Evolutionary conservation across 2,888 invertebrate genomes (phyloP).

Genomic region (Idaea straminata): DNA sequence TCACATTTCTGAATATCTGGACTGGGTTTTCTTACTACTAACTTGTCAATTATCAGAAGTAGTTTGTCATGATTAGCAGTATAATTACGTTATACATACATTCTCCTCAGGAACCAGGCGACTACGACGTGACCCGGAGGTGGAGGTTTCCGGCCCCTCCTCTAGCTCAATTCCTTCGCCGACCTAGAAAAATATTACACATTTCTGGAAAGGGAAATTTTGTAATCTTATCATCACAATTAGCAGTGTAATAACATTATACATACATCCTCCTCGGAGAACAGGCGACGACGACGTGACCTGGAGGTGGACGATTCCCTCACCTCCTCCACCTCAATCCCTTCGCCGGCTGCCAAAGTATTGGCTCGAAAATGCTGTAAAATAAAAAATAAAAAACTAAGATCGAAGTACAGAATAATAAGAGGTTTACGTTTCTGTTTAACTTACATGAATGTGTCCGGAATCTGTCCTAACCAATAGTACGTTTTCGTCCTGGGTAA

Average conservation of each 20-base stretch:
- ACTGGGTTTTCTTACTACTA: background rate
- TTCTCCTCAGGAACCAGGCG: constrained; percentile 9
- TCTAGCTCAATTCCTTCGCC: constrained; percentile 5
- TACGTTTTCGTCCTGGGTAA: constrained; percentile 2
- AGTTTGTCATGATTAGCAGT: background rate
- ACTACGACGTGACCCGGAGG: constrained; percentile 5
- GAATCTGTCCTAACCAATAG: constrained; percentile 3
- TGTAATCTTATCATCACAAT: background rate
- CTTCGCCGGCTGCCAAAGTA: constrained; percentile 7
- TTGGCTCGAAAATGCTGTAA: constrained; percentile 9
- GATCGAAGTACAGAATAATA: constrained; percentile 3
- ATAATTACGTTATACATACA: constrained; percentile 6
- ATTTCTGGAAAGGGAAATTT: background rate
- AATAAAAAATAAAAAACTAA: constrained; percentile 6
- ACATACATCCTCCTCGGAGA: constrained; percentile 11
- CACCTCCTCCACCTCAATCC: constrained; percentile 5
- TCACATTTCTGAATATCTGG: background rate
- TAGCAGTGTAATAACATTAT: background rate
- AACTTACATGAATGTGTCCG: constrained; percentile 4
- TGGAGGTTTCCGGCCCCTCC: constrained; percentile 3
- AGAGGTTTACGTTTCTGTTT: constrained; percentile 1
- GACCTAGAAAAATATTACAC: constrained; percentile 2
- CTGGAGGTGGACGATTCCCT: constrained; percentile 4
- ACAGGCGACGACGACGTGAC: constrained; percentile 7
- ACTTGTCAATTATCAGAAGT: no score